Base-by-base conservation (phyloP, 2,113 vertebrate genomes). In the rat (Rattus norvegicus) region DNA sequence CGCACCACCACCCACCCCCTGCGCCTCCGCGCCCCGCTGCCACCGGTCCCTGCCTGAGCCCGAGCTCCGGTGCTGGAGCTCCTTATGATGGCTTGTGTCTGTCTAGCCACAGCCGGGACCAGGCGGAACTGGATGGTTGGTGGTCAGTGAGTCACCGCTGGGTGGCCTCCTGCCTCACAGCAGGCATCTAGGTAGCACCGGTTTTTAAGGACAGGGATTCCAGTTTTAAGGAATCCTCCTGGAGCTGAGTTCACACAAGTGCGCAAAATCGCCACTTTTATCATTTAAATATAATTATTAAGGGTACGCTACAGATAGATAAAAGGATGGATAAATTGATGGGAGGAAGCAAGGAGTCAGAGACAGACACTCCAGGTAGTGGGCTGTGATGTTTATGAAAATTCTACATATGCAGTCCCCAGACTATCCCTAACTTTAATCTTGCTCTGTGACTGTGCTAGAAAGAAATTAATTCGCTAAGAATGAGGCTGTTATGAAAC, bases 401-500 rank as follows among this genome's bases (percentile, higher is more conserved):
- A 43, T 88, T 36, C 70, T 30, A 84, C 73, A 52, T 43, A 26
- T 20, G 13, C 20, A 13, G 20, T 69, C 61, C 81, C 70, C 56
- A 28, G 63, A 88, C 52, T 36, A 43, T 26, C 47, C n/a, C 84
- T 28, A 52, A 47, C 28, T 95, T 80, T 90, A 28, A 76, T 94
- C 22, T 33, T 49, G 86, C 33, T 73, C n/a, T 6, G 43, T 3
- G 56, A 80, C 19, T 90, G 19, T 63, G 69, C 2, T 72, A 72
- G 9, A 67, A 92, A 47, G 80, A 83, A 81, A 73, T 95, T 69
- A 72, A 94, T 73, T 83, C 73, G 67, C 65, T 76, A 88, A 30
- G 33, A 72, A 1, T 73, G 75, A 80, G 43, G 76, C 26, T 2
- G 14, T n/a, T n/a, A 65, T 16, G 39, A 95, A 67, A 81, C 75